Conservation (phyloP, 1,140 invertebrate species). For the Eueides isabella region DNA sequence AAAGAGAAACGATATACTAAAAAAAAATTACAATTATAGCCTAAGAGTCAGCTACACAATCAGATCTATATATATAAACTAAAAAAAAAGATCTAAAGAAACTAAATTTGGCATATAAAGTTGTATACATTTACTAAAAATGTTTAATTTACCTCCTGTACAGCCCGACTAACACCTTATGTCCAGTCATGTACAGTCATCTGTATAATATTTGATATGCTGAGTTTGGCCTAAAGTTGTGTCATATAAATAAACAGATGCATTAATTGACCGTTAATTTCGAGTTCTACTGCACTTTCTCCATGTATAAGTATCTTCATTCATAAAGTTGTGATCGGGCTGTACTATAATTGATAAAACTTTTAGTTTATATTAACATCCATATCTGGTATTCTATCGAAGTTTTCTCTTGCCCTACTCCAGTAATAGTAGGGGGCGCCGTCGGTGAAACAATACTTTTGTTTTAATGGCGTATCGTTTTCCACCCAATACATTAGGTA, state of each 20-base stretch:
- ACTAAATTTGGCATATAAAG: neutral
- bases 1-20: neutral
- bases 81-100: neutral
- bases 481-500: constrained; percentile 99
- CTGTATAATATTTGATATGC: too few species aligned
- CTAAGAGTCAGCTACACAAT: neutral
- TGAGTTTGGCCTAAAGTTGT: too few species aligned
- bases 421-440: constrained; percentile 94
- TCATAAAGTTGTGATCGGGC: too few species aligned
- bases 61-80: neutral
- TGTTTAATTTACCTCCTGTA: too few species aligned
- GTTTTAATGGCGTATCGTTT: constrained; percentile 88
- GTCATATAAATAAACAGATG: too few species aligned
- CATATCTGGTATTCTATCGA: constrained; percentile 91
- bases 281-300: too few species aligned
- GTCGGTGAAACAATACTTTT: constrained; percentile 93
- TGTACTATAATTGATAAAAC: neutral
- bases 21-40: neutral
- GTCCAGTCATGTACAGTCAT: too few species aligned
- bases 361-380: constrained; percentile 83
- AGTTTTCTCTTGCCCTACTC: constrained; percentile 83
- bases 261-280: too few species aligned
- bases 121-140: neutral
- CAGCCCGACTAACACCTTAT: too few species aligned
- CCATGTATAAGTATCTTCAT: too few species aligned